Evolutionary conservation across 1,140 invertebrate species (phyloP), one percentile per base, ranked within the genome.

Genomic region (Saccostrea cuccullata): DNA sequence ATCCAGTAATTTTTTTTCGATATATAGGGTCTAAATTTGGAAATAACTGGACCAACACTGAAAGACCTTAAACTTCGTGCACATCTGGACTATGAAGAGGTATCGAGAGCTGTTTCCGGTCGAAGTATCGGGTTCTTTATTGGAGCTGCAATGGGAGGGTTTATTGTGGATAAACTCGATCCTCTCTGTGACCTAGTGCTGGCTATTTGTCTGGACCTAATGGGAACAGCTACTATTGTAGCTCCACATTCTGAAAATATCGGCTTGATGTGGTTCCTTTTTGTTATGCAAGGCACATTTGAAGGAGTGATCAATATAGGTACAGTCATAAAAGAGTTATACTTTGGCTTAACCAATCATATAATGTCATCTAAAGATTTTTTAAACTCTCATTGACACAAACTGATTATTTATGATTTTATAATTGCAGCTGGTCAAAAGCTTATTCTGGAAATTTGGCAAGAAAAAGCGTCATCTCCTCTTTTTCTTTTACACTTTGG

Each of bases 271-370:
- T 91, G 90, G 90, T 88, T 90, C 13, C 84, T 91, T 6, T 88
- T 91, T 20, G 87, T 90, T 13, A 20, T 89, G 8, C 88, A 89
- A 47, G 91, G 91, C n/a, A 90, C 90, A 17, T 91, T 91, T 87
- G 91, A 92, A 83, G 90, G 90, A 30, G 58, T 92, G n/a, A 92
- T 91, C 2, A 92, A 92, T 84, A 91, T 91, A 64, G 90, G 91
- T 92, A 85, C 47, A 15, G 23, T 67, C 8, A 5, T 0, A 47
- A 47, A 8, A 47, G 47, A 47, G 20, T 67, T 67, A 36, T 60
- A 64, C 17, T 64, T n/a, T n/a, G 17, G 5, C 17, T 20, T 20
- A 20, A 64, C 6, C 1, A 64, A 2, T 36, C 1, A n/a, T 3
- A 64, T 64, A 20, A 8, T 20, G 17, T 17, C 58, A 6, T 6